Conservation (phyloP, 1,140 invertebrate species). For the Magallana angulata region DNA sequence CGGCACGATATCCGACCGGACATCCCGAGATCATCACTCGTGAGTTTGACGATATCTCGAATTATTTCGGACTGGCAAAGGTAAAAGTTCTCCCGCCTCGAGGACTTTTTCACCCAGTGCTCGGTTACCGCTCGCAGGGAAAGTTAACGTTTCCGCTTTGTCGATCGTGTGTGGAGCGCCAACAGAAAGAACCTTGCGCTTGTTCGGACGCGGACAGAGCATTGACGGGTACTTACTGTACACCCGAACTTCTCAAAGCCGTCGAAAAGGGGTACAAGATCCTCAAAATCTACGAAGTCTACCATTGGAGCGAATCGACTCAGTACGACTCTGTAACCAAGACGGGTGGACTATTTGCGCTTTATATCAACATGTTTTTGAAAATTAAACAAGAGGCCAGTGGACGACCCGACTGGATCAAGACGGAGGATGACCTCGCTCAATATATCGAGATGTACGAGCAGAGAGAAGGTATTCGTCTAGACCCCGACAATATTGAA, state of each 20-base stretch:
- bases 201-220: constrained; percentile 62
- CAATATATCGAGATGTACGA: constrained; percentile 75
- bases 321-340: constrained; percentile 38
- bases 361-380: constrained; percentile 66
- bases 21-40: constrained; percentile 50
- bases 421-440: constrained; percentile 50
- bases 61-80: constrained; percentile 48
- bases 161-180: constrained; percentile 45
- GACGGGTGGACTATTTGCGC: constrained; percentile 53
- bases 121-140: constrained; percentile 42
- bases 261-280: constrained; percentile 75
- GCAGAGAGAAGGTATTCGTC: constrained; percentile 72
- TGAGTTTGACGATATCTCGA: constrained; percentile 24
- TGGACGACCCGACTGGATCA: constrained; percentile 55
- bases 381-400: constrained; percentile 67
- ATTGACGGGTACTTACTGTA: constrained; percentile 76
- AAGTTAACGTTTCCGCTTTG: constrained; percentile 55
- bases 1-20: constrained; percentile 41
- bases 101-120: constrained; percentile 47
- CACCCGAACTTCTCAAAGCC: constrained; percentile 76
- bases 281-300: constrained; percentile 75
- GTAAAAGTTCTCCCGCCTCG: constrained; percentile 27
- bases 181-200: constrained; percentile 34
- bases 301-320: constrained; percentile 68
- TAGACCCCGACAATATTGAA: constrained; percentile 73